Evolutionary conservation across 2,113 vertebrate genomes (phyloP).

Genomic region (Aptenodytes patagonicus): DNA sequence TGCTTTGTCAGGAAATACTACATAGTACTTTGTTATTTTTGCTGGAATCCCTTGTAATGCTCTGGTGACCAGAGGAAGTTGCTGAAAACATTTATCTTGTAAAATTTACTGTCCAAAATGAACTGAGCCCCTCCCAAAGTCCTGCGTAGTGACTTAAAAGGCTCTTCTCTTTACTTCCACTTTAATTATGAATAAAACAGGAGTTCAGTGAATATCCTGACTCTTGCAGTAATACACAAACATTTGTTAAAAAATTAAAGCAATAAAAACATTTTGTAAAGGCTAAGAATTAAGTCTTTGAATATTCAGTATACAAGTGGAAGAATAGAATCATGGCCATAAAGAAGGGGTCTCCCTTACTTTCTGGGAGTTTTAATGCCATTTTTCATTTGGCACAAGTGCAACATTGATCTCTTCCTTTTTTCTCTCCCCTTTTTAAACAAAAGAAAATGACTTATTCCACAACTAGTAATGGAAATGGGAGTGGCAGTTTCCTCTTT

Average conservation of each 20-base stretch:
- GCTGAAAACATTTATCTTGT: not conserved
- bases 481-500: conserved; percentile 20
- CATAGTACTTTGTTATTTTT: not conserved
- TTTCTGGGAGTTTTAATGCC: not conserved
- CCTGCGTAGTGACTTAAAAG: not conserved
- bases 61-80: not conserved
- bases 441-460: not conserved
- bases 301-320: not conserved
- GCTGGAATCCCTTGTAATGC: not conserved
- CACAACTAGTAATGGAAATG: not conserved
- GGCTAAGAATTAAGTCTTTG: not conserved
- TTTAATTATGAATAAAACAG: not conserved
- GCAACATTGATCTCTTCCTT: not conserved
- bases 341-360: not conserved
- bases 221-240: not conserved
- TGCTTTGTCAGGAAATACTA: conserved; percentile 7
- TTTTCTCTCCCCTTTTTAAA: not conserved
- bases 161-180: not conserved
- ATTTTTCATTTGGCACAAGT: not conserved
- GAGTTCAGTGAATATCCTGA: not conserved
- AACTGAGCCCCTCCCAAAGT: not conserved
- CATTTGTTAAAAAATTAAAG: not conserved
- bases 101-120: not conserved
- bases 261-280: not conserved
- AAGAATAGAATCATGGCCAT: not conserved